Base-by-base conservation (phyloP, 2,888 invertebrate species). In the Griposia aprilina region DNA sequence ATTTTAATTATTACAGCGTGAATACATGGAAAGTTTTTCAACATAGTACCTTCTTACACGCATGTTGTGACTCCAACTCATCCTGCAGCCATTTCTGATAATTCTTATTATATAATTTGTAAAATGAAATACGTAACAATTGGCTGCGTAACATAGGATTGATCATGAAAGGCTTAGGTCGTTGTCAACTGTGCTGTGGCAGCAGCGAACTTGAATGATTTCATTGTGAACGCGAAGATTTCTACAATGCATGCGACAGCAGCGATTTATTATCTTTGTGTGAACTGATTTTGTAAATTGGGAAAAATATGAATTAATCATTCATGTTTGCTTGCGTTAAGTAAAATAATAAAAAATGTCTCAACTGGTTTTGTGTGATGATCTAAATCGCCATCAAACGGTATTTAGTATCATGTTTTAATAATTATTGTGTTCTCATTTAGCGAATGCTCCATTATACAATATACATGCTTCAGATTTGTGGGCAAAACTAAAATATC, bases 131-230 rank as follows among this genome's bases (percentile, higher is more conserved):
- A 87, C 78, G 82, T 83, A 84, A 83, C 76, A 72, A 78, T 72
- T 52, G 63, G 15, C 36, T 23, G 72, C 81, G 77, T 79, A 78
- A 76, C 76, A 79, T 79, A 82, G 80, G 85, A 81, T 81, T 89
- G 90, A 86, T 91, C 89, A 89, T 90, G 89, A 91, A 88, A 85
- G 84, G 82, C 85, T 89, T 90, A 86, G 87, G 90, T 90, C 87
- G 89, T 88, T 88, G 89, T 89, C 87, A 88, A 89, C 81, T 72
- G 78, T 86, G 81, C 81, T 73, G 80, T 86, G 80, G 85, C 87
- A 83, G 82, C 82, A 78, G 81, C 92, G 93, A 93, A 93, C 94
- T 94, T 94, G 93, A 93, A 92, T 90, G 87, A 89, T 90, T 90
- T 80, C 79, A 87, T 88, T 89, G 85, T 88, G 77, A 87, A 85